A percentile compares a stretch with the other conserved stretches of the same genome.
Conservation (phyloP, 2,888 invertebrate species). For the Panorpa germanica region DNA sequence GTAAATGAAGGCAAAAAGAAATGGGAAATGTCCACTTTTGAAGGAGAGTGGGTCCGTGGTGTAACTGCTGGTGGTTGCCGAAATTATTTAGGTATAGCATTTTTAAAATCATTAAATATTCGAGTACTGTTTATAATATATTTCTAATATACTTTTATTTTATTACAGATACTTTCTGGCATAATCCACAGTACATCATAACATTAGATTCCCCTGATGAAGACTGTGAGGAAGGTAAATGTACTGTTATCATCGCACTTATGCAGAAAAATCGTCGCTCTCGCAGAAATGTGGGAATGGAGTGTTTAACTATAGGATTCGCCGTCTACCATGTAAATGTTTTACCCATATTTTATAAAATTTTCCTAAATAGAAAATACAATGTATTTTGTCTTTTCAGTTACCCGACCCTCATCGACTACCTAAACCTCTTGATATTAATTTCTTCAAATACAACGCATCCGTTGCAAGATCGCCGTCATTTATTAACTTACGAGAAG, state of each 20-base stretch:
- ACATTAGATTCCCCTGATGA: constrained; percentile 39
- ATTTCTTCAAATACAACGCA: constrained; percentile 81
- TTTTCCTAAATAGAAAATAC: not conserved
- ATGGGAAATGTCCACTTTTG: constrained; percentile 79
- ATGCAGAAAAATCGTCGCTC: constrained; percentile 87
- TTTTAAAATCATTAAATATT: too few relatives aligned
- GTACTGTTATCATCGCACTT: constrained; percentile 62
- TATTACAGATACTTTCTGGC: constrained; percentile 56
- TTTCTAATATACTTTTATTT: constrained; percentile 24
- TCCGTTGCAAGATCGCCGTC: constrained; percentile 69
- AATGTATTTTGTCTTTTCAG: constrained; percentile 20
- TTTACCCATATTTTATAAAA: not conserved
- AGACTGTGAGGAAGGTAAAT: constrained; percentile 43
- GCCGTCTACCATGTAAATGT: constrained; percentile 73
- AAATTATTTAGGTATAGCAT: too few relatives aligned
- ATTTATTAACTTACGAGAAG: constrained; percentile 82
- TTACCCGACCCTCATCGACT: constrained; percentile 35
- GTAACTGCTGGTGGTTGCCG: constrained; percentile 65
- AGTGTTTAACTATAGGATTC: constrained; percentile 87
- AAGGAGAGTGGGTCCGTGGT: constrained; percentile 67
- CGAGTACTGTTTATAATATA: too few relatives aligned
- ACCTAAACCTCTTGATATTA: constrained; percentile 51
- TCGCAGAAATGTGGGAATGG: constrained; percentile 61
- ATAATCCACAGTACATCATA: constrained; percentile 54
- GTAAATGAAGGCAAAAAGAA: constrained; percentile 46